Evolutionary conservation across 2,888 invertebrate genomes (phyloP), one percentile per base, ranked within the genome.

Genomic region (Thysanoteuthis rhombus): DNA sequence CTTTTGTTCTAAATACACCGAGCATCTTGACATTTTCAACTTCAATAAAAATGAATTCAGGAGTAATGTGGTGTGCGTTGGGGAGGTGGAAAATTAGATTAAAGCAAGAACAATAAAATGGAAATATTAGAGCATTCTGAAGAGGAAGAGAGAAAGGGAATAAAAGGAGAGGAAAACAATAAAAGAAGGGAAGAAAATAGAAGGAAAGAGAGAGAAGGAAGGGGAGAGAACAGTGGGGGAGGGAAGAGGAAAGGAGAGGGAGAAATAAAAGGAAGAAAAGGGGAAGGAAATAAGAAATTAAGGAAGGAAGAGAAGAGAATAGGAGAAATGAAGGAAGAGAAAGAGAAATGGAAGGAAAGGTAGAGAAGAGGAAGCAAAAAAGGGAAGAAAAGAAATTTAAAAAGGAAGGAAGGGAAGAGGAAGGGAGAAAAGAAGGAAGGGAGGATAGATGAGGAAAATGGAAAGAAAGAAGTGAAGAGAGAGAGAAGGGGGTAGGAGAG

Each of bases 371-470:
- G 32, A 58, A 32, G 6, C 2, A 10, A 8, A 58, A 12, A 32
- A 58, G 32, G 32, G 12, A 58, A 58, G 52, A 32, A 32, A 58
- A 0, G 32, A 58, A 32, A 10, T 32, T 32, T 10, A 32, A 32
- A 5, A 32, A 32, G 5, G 32, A 0, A 3, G 0, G 12, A 6
- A 4, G 32, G 32, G 32, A 32, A 32, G 6, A 4, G 28, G 8
- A 32, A 32, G 8, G 10, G 32, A 58, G 8, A 75, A 75, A 4
- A n/a, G n/a, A n/a, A 32, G 12, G n/a, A 12, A 16, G 1, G 32
- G n/a, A 12, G 0, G 3, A 75, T 0, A 4, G 32, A 32, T 0
- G 32, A 8, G 16, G 10, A n/a, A 6, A 12, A 32, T 0, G 0
- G 16, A 75, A 8, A n/a, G 10, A n/a, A 12, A n/a, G 12, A n/a